Conservation (phyloP, 2,797 vertebrate genomes). For the Cichlasoma orientale region DNA sequence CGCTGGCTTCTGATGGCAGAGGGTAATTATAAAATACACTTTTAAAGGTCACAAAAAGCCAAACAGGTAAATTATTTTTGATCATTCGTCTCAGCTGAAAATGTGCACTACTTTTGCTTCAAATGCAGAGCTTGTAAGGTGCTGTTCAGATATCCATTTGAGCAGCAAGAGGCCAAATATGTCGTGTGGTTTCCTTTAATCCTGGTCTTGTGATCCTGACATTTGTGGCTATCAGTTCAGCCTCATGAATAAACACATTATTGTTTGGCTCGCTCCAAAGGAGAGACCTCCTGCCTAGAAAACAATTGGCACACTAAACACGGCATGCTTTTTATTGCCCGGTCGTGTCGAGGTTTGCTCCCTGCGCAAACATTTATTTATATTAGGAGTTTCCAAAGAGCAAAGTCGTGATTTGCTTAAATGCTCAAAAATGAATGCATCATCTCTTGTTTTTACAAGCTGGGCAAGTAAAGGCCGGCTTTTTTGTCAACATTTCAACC, state of each 20-base stretch:
- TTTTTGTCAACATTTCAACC: background rate
- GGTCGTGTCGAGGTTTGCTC: background rate
- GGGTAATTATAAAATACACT: background rate
- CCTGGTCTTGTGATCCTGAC: slow-evolving; percentile 36
- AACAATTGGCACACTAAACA: background rate
- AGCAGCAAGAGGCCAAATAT: slow-evolving; percentile 14
- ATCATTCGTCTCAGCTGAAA: background rate
- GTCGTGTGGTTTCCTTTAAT: slow-evolving; percentile 28
- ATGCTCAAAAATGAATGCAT: background rate
- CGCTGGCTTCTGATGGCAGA: background rate
- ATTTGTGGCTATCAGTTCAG: slow-evolving; percentile 17
- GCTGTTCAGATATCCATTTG: background rate
- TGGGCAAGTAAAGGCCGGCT: background rate
- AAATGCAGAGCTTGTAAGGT: background rate
- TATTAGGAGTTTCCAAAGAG: background rate
- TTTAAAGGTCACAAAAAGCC: background rate
- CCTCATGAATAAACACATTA: slow-evolving; percentile 33
- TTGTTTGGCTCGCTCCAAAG: slow-evolving; percentile 38
- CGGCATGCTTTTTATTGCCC: background rate
- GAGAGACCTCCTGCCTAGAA: slow-evolving; percentile 11
- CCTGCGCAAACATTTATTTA: background rate
- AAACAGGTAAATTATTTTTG: background rate
- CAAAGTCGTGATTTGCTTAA: background rate
- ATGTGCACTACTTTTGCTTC: background rate
- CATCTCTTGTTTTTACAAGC: background rate